A percentile compares a stretch with the other conserved stretches of the same genome.
Evolutionary conservation across 1,140 invertebrate species (phyloP).

Genomic region (Steinernema khuongi): DNA sequence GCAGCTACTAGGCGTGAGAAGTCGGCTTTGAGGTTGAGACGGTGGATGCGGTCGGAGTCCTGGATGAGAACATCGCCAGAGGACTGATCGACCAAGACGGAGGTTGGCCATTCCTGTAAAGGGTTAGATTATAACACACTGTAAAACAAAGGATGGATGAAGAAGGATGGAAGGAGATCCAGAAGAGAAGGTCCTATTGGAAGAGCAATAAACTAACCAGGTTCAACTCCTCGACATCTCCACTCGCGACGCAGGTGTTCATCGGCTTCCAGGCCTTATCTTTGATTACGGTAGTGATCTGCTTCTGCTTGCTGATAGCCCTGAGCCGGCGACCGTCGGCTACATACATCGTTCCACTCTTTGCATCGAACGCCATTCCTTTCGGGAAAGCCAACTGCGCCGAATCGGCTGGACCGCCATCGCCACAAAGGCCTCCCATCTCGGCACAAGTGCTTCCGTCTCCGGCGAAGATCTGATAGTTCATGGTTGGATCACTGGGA

Average conservation of each 20-base stretch:
- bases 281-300: not conserved
- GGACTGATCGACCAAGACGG: conserved; percentile 28
- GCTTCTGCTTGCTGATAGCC: conserved; percentile 23
- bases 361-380: conserved; percentile 64
- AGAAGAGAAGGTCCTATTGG: conserved; percentile 22
- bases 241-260: not conserved
- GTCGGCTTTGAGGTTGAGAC: conserved; percentile 10
- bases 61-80: conserved; percentile 27
- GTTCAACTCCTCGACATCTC: not conserved
- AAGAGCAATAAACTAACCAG: conserved; percentile 21
- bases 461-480: conserved; percentile 71
- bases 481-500: conserved; percentile 25
- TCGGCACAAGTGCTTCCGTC: conserved; percentile 77
- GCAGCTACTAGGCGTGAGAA: not conserved
- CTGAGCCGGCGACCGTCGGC: conserved; percentile 32
- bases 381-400: conserved; percentile 91
- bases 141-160: conserved; percentile 2
- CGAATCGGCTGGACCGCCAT: conserved; percentile 80
- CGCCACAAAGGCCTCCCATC: conserved; percentile 75
- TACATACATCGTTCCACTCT: conserved; percentile 30
- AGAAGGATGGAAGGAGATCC: conserved; percentile 18
- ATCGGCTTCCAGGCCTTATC: not conserved
- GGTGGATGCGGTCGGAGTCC: conserved; percentile 32
- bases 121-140: conserved; percentile 17
- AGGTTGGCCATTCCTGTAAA: conserved; percentile 36